Evolutionary conservation across 2,797 vertebrate species (phyloP).

Genomic region (Odontamblyopus lacepedii): DNA sequence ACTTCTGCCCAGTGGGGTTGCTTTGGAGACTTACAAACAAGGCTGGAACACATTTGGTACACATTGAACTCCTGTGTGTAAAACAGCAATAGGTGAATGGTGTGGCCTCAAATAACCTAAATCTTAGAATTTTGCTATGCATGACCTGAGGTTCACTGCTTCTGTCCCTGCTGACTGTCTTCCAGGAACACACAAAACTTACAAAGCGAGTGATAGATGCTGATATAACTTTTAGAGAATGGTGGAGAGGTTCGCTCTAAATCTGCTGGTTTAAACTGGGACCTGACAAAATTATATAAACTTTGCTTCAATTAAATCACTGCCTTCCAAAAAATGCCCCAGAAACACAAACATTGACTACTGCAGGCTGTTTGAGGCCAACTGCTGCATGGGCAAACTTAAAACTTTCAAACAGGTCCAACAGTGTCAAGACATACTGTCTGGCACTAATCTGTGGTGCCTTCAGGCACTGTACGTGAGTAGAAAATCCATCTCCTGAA

Average conservation of each 20-base stretch:
- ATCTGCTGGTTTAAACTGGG: slow-evolving; percentile 55
- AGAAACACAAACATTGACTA: slow-evolving; percentile 43
- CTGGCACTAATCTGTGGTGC: slow-evolving; percentile 18
- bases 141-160: slow-evolving; percentile 36
- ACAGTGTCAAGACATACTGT: slow-evolving; percentile 22
- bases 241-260: slow-evolving; percentile 45
- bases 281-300: slow-evolving; percentile 66
- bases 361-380: slow-evolving; percentile 35
- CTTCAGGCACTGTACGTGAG: slow-evolving; percentile 16
- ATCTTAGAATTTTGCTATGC: slow-evolving; percentile 15
- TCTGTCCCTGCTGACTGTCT: slow-evolving; percentile 27
- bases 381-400: slow-evolving; percentile 38
- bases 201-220: slow-evolving; percentile 48
- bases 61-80: neutral
- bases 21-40: neutral
- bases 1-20: neutral
- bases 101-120: neutral
- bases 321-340: slow-evolving; percentile 41
- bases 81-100: neutral
- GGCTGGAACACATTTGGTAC: neutral
- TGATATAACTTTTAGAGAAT: slow-evolving; percentile 48
- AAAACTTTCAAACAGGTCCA: slow-evolving; percentile 43
- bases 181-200: slow-evolving; percentile 46
- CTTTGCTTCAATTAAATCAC: slow-evolving; percentile 65
- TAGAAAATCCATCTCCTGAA: slow-evolving; percentile 18